Evolutionary conservation across 2,797 vertebrate genomes (phyloP), one percentile per base, ranked within the genome.

Genomic region (Malurus leucopterus): DNA sequence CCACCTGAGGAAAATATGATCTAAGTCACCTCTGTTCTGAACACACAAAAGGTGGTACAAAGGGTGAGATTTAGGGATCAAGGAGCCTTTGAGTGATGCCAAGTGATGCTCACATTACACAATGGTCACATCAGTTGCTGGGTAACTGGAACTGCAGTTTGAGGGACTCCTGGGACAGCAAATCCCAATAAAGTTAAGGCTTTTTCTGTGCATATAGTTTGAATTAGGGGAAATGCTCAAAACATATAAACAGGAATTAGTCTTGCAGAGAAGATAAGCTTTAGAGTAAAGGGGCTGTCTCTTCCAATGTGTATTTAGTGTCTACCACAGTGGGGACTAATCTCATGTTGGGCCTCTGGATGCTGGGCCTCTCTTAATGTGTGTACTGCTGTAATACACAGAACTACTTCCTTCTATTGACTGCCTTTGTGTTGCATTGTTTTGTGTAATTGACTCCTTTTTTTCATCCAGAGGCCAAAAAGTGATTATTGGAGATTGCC

Each of bases 401-500:
- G 51, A 93, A 92, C 73, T 93, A 82, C 80, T 95, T 95, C 95
- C 94, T 94, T 87, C 87, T 87, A 94, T 76, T 93, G 91, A 94
- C 91, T 84, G 90, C 85, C 70, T 92, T 93, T 91, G 75, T 62
- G 85, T 82, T 78, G 64, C 91, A 91, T 93, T 95, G 87, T 88
- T 95, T 93, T 92, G 62, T 51, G 77, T 93, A 92, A 94, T 91
- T 93, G 92, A 95, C 85, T 95, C 89, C 47, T 36, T 91, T 95
- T 95, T 92, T 92, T 89, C 83, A 91, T 92, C 83, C 89, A 92
- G 89, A 93, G 89, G 87, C 91, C 92, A 93, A 89, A 86, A 82
- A 91, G 69, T 88, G 94, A 91, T 95, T 92, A 94, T 94, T 95
- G 92, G 83, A 93, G 95, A 92, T 76, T 93, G 85, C 80, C 85